A percentile compares a stretch with the other conserved stretches of the same genome.
phyloP scores from a whole-genome alignment of 2,113 vertebrate species.

The Ictalurus punctatus region DNA sequence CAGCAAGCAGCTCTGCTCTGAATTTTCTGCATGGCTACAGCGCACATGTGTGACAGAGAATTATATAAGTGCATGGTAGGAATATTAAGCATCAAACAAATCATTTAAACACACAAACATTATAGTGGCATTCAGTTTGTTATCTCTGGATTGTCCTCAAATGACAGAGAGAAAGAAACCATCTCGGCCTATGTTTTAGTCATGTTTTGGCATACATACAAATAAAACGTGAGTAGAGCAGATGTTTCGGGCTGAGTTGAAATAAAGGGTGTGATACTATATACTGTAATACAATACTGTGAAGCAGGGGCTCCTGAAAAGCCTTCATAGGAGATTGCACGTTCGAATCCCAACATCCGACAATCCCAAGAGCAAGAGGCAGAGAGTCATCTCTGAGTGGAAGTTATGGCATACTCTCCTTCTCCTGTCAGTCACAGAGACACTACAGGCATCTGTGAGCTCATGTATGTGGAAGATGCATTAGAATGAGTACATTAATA shows the following conservation, averaged over 20 bases:
- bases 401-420: background rate
- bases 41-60: constrained; percentile 63
- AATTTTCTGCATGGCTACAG: constrained; percentile 67
- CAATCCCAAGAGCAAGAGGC: background rate
- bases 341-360: background rate
- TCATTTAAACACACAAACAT: constrained; percentile 52
- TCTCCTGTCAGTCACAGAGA: background rate
- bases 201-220: constrained; percentile 10
- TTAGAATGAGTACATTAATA: background rate
- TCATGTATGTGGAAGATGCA: background rate
- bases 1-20: constrained; percentile 59
- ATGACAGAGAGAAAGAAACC: constrained; percentile 6
- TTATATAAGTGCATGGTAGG: constrained; percentile 68
- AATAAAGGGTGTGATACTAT: background rate
- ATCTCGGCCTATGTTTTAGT: background rate
- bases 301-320: background rate
- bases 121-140: constrained; percentile 47
- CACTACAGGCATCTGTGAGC: background rate
- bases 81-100: constrained; percentile 62
- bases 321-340: background rate
- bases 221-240: background rate
- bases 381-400: background rate
- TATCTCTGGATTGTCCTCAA: constrained; percentile 41
- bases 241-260: background rate
- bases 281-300: background rate